phyloP scores from a whole-genome alignment of 2,113 vertebrate genomes.

The Illadopsis cleaveri region DNA sequence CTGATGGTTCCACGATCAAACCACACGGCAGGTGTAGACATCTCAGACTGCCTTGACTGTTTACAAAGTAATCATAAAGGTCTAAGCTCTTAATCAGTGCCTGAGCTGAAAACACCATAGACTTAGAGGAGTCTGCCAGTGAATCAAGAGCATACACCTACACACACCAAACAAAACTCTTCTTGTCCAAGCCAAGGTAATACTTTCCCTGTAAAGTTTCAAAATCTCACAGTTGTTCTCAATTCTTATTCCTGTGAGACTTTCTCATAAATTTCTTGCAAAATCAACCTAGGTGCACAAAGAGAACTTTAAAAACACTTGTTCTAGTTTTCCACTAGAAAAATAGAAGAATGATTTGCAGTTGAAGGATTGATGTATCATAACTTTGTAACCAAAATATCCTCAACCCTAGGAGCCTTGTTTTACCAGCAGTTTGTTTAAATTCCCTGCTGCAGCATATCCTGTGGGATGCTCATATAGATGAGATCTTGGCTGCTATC shows the following conservation, averaged over 20 bases:
- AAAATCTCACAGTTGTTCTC: not conserved
- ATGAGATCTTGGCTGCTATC: not conserved
- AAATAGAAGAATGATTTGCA: not conserved
- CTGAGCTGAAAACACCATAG: not conserved
- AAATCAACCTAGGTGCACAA: not conserved
- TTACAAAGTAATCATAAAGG: not conserved
- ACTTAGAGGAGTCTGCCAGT: not conserved
- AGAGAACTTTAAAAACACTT: not conserved
- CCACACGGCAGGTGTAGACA: not conserved
- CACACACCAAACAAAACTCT: not conserved
- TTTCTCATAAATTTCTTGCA: not conserved
- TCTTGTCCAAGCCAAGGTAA: not conserved
- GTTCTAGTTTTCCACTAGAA: not conserved
- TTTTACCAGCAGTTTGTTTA: not conserved
- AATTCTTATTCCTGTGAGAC: not conserved
- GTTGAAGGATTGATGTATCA: not conserved
- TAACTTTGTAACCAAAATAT: not conserved
- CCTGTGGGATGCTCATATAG: not conserved
- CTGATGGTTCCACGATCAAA: not conserved
- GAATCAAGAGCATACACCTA: not conserved
- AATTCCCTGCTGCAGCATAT: not conserved
- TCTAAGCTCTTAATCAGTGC: constrained; percentile 5
- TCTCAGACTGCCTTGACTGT: not conserved
- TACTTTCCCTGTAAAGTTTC: not conserved
- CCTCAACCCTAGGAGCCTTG: not conserved